Percentiles rank a stretch among this genome's conserved stretches.
These are phyloP conservation scores for Poecilus cupreus DNA, from an alignment of 2,888 invertebrate genomes.

Conservation along the genomic window DNA sequence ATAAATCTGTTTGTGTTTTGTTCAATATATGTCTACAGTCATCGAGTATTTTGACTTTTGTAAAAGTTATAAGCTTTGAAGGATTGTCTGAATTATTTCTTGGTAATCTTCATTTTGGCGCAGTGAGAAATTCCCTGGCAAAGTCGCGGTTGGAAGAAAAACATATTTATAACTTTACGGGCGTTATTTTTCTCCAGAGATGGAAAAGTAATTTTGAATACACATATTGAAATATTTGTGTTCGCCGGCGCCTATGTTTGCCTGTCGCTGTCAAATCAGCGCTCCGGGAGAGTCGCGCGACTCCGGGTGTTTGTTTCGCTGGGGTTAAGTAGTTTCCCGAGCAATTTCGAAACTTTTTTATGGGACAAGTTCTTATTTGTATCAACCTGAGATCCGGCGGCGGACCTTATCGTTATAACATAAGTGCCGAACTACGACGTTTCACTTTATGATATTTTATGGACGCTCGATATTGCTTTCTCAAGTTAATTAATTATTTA, in stretches of 20 bases:
- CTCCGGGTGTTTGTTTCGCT: conserved; percentile 20
- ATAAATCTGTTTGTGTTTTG: no score
- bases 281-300: not conserved
- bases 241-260: conserved; percentile 27
- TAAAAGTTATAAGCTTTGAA: no score
- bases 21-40: no score
- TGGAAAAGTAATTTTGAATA: conserved; percentile 16
- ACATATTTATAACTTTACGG: conserved; percentile 24
- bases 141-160: not conserved
- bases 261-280: conserved; percentile 36
- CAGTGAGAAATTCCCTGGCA: not conserved
- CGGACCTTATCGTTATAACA: conserved; percentile 27
- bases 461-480: conserved; percentile 17
- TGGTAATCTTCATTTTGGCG: not conserved
- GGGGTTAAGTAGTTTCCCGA: conserved; percentile 38
- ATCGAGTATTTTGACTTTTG: no score
- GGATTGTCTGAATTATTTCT: no score
- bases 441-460: conserved; percentile 31
- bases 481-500: conserved; percentile 42
- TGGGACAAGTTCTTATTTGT: conserved; percentile 43
- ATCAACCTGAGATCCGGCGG: conserved; percentile 29
- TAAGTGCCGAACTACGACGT: conserved; percentile 6
- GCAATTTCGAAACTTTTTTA: conserved; percentile 49
- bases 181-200: conserved; percentile 1
- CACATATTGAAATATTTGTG: conserved; percentile 34